phyloP scores from a whole-genome alignment of 1,140 invertebrate species.

The Eubasilissa regina region DNA sequence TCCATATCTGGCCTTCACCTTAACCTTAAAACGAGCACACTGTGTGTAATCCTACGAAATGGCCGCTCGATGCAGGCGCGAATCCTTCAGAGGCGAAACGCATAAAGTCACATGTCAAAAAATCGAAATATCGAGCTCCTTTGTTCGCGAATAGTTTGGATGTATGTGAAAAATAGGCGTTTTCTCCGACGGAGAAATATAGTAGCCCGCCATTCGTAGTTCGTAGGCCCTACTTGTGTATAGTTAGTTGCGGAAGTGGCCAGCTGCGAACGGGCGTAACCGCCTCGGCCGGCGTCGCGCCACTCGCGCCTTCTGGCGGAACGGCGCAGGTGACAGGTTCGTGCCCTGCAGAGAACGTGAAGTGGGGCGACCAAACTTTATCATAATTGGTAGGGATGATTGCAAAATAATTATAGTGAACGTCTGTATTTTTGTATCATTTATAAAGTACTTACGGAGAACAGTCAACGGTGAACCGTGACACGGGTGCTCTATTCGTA shows the following conservation, averaged over 20 bases:
- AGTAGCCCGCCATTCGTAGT: constrained; percentile 20
- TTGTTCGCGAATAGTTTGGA: constrained; percentile 26
- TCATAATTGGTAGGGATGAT: background rate
- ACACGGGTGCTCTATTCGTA: too few species aligned
- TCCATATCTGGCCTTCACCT: constrained; percentile 43
- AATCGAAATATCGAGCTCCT: constrained; percentile 42
- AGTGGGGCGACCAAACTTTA: constrained; percentile 25
- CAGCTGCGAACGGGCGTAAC: constrained; percentile 1
- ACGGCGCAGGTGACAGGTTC: constrained; percentile 5
- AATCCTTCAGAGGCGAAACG: background rate
- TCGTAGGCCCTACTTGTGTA: constrained; percentile 13
- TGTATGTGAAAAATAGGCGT: constrained; percentile 45
- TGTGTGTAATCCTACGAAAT: constrained; percentile 21
- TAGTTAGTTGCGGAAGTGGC: constrained; percentile 10
- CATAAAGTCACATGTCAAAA: background rate
- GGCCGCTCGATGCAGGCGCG: background rate
- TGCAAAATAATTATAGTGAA: background rate
- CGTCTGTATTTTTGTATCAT: too few species aligned
- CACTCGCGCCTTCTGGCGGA: background rate
- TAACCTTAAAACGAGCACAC: constrained; percentile 30
- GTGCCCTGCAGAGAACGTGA: constrained; percentile 16
- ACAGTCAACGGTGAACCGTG: too few species aligned
- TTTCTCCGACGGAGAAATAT: background rate
- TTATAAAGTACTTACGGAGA: too few species aligned
- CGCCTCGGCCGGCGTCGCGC: constrained; percentile 1